Evolutionary conservation across 2,888 invertebrate genomes (phyloP).

Genomic region (Entomobrya multifasciata): DNA sequence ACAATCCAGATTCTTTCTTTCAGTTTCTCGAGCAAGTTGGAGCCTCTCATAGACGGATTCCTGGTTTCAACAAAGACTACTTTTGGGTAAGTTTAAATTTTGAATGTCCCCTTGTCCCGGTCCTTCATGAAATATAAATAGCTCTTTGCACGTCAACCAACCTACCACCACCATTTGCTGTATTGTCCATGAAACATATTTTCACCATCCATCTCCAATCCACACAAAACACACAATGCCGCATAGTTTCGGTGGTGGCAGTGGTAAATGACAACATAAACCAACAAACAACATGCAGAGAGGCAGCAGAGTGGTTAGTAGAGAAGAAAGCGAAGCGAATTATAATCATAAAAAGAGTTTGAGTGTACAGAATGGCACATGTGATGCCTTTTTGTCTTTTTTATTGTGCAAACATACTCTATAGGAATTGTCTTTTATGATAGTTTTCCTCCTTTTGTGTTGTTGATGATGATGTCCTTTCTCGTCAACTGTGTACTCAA

Average conservation of each 20-base stretch:
- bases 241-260: too few relatives aligned
- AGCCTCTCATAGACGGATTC: slow-evolving; percentile 90
- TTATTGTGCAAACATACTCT: not conserved
- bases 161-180: not conserved
- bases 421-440: slow-evolving; percentile 8
- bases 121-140: slow-evolving; percentile 30
- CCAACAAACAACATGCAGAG: not conserved
- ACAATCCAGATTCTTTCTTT: slow-evolving; percentile 92
- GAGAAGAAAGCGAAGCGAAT: slow-evolving; percentile 3
- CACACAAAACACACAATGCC: not conserved
- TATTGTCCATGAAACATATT: too few relatives aligned
- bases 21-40: slow-evolving; percentile 91
- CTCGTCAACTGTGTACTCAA: slow-evolving; percentile 15
- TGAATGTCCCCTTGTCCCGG: slow-evolving; percentile 19
- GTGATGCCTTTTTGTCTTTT: not conserved
- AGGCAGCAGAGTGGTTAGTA: not conserved
- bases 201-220: too few relatives aligned
- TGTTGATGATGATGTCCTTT: not conserved
- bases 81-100: slow-evolving; percentile 88
- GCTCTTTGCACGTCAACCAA: not conserved
- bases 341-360: slow-evolving; percentile 31
- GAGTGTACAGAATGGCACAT: not conserved
- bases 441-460: not conserved
- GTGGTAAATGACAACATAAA: not conserved
- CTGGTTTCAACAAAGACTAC: slow-evolving; percentile 91